Evolutionary conservation across 1,140 invertebrate genomes (phyloP), one percentile per base, ranked within the genome.

Genomic region (Drosophila tristis): DNA sequence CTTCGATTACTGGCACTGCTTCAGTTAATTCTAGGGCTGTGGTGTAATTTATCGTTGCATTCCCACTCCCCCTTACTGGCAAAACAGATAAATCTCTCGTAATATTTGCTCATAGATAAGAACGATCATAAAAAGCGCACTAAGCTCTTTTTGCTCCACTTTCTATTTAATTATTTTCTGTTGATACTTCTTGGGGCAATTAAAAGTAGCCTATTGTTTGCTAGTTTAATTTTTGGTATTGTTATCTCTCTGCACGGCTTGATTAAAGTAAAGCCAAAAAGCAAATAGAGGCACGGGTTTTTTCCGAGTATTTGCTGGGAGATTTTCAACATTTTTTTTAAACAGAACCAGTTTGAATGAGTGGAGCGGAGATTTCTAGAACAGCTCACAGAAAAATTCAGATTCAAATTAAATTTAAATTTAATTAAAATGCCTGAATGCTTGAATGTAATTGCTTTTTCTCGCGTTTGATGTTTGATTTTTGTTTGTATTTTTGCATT

Each of bases 21-120:
- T 15, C 35, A 20, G 58, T 29, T 64, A 78, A 78, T 79, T 68
- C 57, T n/a, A 11, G 29, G 20, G 20, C 56, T 47, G 76, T 43
- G 25, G 45, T 53, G 55, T 57, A 31, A 68, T 56, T 74, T 82
- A 82, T 86, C 35, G 11, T 81, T 67, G 55, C 76, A 74, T 78
- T 74, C 54, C 61, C 49, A 58, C 50, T 50, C 39, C n/a, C 16
- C 39, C 51, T 7, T 11, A 44, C 57, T 60, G 82, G 78, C 75
- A 82, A 72, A 82, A 72, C 50, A 11, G 23, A 29, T 15, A 56
- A 35, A 47, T 15, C 54, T 20, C 23, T 29, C 72, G 25, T 35
- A 9, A 57, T 70, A 58, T 70, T 56, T 51, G 45, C 16, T 48
- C 31, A 0, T 54, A 50, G 67, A 71, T 71, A 71, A 57, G 44